Evolutionary conservation across 2,113 vertebrate species (phyloP), one percentile per base, ranked within the genome.

Genomic region (Oryctolagus cuniculus): DNA sequence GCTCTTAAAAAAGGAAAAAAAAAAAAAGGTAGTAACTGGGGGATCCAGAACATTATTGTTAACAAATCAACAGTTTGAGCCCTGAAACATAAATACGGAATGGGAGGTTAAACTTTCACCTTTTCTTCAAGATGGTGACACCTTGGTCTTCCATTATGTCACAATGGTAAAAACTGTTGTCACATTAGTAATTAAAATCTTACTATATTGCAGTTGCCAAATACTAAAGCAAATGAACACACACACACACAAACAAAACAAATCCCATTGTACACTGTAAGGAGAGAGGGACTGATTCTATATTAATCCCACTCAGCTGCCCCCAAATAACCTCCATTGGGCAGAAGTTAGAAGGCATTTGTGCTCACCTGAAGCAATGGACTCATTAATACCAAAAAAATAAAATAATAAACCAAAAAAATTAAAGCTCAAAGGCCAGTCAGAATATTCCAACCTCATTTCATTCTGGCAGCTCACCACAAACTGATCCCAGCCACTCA

Each of bases 381-480:
- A 6, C 31, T 53, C 34, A 75, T 55, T 87, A 94, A 77, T 44
- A 31, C 2, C 36, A 77, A 61, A 72, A 49, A 44, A 44, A 44
- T 44, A 44, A 44, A 44, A 44, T 44, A 44, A 44, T 44, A 44
- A 44, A 44, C 6, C 44, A 44, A 44, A 44, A 44, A 44, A 44
- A 44, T 44, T 7, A 64, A 64, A 90, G 66, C 17, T 27, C 58
- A 79, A 89, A 67, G 36, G 61, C 16, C 6, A 7, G 1, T 85
- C 81, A 87, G 80, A 93, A 95, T 38, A 73, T 73, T 82, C 83
- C 78, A 74, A 51, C 67, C 9, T 8, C 58, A 70, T 36, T 74
- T 81, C 69, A 85, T 78, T 73, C 67, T 69, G 34, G 58, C 29
- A 11, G 2, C 34, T 89, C 19, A 34, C 55, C 64, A 22, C 55